Base-by-base conservation (phyloP, 1,140 invertebrate species). In the Stratiolaelaps scimitus region DNA sequence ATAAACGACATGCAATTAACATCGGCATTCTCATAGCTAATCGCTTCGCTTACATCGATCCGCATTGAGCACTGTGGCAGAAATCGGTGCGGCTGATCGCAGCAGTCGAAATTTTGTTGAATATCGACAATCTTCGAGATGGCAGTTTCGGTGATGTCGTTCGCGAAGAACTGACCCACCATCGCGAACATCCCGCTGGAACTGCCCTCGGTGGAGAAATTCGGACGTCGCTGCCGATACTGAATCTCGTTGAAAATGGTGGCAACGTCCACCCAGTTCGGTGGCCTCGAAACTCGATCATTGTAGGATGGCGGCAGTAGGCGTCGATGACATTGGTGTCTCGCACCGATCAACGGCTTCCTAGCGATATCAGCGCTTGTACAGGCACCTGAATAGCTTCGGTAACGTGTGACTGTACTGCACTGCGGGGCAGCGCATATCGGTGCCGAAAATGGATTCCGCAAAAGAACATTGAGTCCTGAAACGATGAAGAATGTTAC, bases 131-230 rank as follows among this genome's bases (percentile, higher is more conserved):
- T 13, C 13, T 20, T 20, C 56, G 56, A 29, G 2, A 65, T 20
- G 68, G 68, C 65, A 69, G 60, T 4, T 68, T 65, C 10, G 66
- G 68, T 6, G 70, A 72, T 10, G 68, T 65, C 60, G 69, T 68
- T n/a, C 67, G 70, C 20, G 70, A 71, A 66, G 64, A 65, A 23
- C 64, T 29, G 7, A 47, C 70, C 65, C 28, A 71, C 67, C 29
- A 67, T 68, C 29, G 72, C 71, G 65, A 71, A 43, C 2, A 60
- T 47, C 7, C 56, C 73, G 10, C 70, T 69, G n/a, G n/a, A n/a
- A n/a, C n/a, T n/a, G n/a, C n/a, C n/a, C n/a, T n/a, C n/a, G 43
- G 69, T 67, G 46, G 73, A 74, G 43, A 73, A 74, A 53, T 68
- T 66, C 13, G 64, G 64, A 47, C 74, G 73, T 34, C n/a, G 13